These are phyloP conservation scores for Castor canadensis DNA, from an alignment of 2,113 vertebrate genomes.

Conservation along the genomic window DNA sequence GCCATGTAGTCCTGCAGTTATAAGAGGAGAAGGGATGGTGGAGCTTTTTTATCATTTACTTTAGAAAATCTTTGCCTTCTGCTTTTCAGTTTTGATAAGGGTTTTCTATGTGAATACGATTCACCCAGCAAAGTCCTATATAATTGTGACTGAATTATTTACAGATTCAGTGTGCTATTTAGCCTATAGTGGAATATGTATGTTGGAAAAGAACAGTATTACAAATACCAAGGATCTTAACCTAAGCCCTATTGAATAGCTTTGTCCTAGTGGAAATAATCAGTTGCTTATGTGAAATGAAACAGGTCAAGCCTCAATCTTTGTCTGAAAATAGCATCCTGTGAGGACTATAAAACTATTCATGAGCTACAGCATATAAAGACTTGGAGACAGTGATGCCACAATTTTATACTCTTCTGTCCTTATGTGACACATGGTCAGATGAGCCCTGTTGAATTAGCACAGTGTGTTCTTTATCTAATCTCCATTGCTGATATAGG, in stretches of 20 bases:
- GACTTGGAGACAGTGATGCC: neutral
- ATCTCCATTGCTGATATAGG: slow-evolving; percentile 34
- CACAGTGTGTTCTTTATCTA: slow-evolving; percentile 55
- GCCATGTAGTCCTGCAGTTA: neutral
- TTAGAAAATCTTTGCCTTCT: slow-evolving; percentile 38
- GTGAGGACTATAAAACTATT: slow-evolving; percentile 56
- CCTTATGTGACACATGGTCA: slow-evolving; percentile 53
- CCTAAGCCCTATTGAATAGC: slow-evolving; percentile 22
- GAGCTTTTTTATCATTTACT: neutral
- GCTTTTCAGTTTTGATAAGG: slow-evolving; percentile 18
- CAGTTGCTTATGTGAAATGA: slow-evolving; percentile 42
- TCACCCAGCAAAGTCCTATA: neutral
- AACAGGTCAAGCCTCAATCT: slow-evolving; percentile 47
- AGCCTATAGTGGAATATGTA: neutral
- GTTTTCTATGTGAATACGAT: slow-evolving; percentile 26
- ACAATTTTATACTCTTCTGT: slow-evolving; percentile 14
- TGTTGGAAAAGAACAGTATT: neutral
- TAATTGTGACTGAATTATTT: slow-evolving; percentile 27
- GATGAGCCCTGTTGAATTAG: slow-evolving; percentile 54
- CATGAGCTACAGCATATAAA: slow-evolving; percentile 36
- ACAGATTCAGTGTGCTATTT: neutral
- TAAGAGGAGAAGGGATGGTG: neutral
- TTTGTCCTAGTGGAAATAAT: slow-evolving; percentile 48
- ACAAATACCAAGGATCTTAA: slow-evolving; percentile 23
- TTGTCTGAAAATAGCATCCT: slow-evolving; percentile 43